phyloP scores from a whole-genome alignment of 1,140 invertebrate genomes.

The Zaprionus vittiger region DNA sequence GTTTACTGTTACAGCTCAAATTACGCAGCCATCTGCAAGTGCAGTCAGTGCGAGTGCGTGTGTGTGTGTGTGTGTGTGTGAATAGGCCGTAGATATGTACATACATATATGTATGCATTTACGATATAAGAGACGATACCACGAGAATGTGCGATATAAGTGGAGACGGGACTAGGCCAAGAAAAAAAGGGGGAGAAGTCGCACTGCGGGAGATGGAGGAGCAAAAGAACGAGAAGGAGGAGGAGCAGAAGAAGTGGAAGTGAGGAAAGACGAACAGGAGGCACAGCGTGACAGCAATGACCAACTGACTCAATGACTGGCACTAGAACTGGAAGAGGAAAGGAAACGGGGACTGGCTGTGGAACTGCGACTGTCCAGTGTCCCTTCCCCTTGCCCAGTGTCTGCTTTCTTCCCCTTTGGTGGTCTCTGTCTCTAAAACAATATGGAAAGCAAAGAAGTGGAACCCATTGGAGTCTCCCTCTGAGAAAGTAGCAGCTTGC shows the following conservation, averaged over 20 bases:
- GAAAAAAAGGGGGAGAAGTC: constrained; percentile 1
- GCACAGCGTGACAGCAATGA: constrained; percentile 72
- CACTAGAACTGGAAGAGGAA: constrained; percentile 19
- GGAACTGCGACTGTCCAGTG: not conserved
- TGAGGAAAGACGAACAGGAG: not conserved
- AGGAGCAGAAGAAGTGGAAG: not conserved
- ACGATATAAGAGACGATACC: not conserved
- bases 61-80: not conserved
- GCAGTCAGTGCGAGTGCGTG: not conserved
- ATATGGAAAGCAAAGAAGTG: not conserved
- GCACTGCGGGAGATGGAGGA: not conserved
- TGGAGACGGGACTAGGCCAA: constrained; percentile 37
- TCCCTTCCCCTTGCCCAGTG: no score
- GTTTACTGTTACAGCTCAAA: constrained; percentile 49
- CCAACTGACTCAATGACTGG: constrained; percentile 80
- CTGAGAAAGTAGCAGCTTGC: not conserved
- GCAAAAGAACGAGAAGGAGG: not conserved
- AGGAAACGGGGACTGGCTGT: constrained; percentile 14
- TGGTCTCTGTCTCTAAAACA: no score
- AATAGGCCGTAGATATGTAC: not conserved
- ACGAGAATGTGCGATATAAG: constrained; percentile 22
- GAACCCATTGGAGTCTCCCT: constrained; percentile 6
- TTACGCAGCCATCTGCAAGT: constrained; percentile 33
- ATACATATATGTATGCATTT: not conserved
- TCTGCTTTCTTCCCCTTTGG: no score